phyloP scores from a whole-genome alignment of 1,140 invertebrate species.

The Nymphalis io region DNA sequence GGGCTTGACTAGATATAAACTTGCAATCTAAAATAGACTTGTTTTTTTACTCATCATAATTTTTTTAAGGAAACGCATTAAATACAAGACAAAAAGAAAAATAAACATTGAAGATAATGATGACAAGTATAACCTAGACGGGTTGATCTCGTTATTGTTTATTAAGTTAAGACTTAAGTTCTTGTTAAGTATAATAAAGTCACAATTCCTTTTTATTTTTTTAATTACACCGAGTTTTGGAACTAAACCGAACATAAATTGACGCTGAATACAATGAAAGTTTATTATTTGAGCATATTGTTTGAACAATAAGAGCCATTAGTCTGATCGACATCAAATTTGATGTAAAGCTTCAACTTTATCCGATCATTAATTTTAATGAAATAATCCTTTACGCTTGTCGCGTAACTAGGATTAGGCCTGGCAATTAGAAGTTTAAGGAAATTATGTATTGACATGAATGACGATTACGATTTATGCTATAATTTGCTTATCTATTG shows the following conservation, averaged over 20 bases:
- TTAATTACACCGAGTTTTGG: too few relatives aligned
- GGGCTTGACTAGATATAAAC: too few relatives aligned
- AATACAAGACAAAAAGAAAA: too few relatives aligned
- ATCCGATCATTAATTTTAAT: slow-evolving; percentile 12
- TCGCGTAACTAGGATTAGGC: slow-evolving; percentile 3
- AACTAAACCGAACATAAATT: background rate
- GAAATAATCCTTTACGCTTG: slow-evolving; percentile 11
- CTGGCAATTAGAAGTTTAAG: slow-evolving; percentile 2
- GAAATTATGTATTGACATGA: slow-evolving; percentile 12
- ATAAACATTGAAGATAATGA: too few relatives aligned
- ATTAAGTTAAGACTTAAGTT: too few relatives aligned
- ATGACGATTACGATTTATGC: background rate
- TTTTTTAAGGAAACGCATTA: too few relatives aligned
- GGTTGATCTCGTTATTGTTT: too few relatives aligned
- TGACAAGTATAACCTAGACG: too few relatives aligned
- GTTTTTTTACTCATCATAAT: too few relatives aligned
- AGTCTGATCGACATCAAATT: slow-evolving; percentile 10
- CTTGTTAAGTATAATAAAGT: too few relatives aligned
- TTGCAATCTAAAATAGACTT: too few relatives aligned
- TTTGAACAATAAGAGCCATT: background rate
- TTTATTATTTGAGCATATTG: background rate
- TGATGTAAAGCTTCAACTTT: slow-evolving; percentile 9
- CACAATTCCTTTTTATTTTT: too few relatives aligned
- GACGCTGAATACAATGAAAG: background rate
- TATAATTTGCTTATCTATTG: background rate